Evolutionary conservation across 2,888 invertebrate species (phyloP).

Genomic region (Lithophane semibrunnea): DNA sequence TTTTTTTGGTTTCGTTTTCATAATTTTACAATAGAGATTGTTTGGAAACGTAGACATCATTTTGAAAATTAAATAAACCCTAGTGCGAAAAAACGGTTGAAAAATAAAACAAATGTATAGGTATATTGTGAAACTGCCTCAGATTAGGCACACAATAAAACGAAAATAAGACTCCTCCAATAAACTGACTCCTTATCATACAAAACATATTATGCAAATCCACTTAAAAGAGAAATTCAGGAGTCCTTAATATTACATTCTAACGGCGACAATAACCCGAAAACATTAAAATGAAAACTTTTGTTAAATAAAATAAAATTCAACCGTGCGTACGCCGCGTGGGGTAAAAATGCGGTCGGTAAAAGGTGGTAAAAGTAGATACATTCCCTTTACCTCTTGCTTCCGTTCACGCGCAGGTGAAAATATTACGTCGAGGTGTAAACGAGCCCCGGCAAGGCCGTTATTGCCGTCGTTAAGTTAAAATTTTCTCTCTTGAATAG

Average conservation of each 20-base stretch:
- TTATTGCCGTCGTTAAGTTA: conserved; percentile 86
- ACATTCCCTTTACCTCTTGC: conserved; percentile 76
- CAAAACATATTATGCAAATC: conserved; percentile 59
- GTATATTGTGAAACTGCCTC: conserved; percentile 5
- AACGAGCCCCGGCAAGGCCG: conserved; percentile 80
- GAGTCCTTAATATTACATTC: conserved; percentile 61
- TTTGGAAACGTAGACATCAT: background rate
- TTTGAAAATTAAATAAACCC: background rate
- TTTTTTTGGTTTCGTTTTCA: background rate
- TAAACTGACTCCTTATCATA: conserved; percentile 51
- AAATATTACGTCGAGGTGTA: conserved; percentile 84
- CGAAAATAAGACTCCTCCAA: conserved; percentile 44
- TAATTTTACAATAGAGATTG: background rate
- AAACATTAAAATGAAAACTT: conserved; percentile 69
- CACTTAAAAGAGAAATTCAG: conserved; percentile 48
- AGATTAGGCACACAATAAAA: conserved; percentile 35
- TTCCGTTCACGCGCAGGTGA: conserved; percentile 79
- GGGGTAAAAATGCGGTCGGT: conserved; percentile 74
- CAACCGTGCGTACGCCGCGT: conserved; percentile 66
- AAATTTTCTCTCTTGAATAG: conserved; percentile 85
- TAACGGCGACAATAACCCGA: conserved; percentile 61
- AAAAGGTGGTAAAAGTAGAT: conserved; percentile 72
- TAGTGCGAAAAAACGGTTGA: background rate
- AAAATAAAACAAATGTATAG: conserved; percentile 4
- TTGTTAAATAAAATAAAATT: conserved; percentile 72